Evolutionary conservation across 2,797 vertebrate genomes (phyloP), one percentile per base, ranked within the genome.

Genomic region (Aplochiton taeniatus): DNA sequence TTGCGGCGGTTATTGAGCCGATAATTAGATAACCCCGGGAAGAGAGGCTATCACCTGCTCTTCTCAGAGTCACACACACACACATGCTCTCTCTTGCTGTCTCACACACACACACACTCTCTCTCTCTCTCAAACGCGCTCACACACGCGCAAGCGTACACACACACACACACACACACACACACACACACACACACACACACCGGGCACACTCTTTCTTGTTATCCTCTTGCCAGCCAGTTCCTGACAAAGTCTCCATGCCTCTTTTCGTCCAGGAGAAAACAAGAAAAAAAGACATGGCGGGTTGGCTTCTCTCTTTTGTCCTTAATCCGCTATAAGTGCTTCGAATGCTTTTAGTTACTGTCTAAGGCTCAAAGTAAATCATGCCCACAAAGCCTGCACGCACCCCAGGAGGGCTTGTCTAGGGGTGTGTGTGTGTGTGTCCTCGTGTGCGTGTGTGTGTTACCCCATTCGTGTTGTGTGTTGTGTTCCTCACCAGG

Each of bases 11-110:
- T 90, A 88, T 90, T 84, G 87, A 90, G 84, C 78, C 65, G 55
- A 82, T 93, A 92, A 93, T 93, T 92, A 93, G 88, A 89, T 89
- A 89, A 88, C 81, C 78, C 80, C 64, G 77, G 77, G 72, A 79
- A 87, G 73, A 82, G 74, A 70, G 72, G 78, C 83, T 83, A 90
- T 84, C 78, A 86, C 84, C 71, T 66, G 57, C 72, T 78, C 66
- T 83, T 80, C 83, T 84, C 85, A 87, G 83, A 87, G 80, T 76
- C 79, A 47, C 72, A 76, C 84, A 84, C 70, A 71, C 72, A 66
- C 78, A 58, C 61, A 53, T n/a, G n/a, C n/a, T n/a, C n/a, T n/a
- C n/a, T n/a, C n/a, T n/a, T n/a, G n/a, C n/a, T n/a, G n/a, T n/a
- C n/a, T n/a, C 61, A 62, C 69, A 42, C 5, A 41, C 14, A 16